These are phyloP conservation scores for Euplagia quadripunctaria DNA, from an alignment of 2,888 invertebrate genomes.

Conservation along the genomic window DNA sequence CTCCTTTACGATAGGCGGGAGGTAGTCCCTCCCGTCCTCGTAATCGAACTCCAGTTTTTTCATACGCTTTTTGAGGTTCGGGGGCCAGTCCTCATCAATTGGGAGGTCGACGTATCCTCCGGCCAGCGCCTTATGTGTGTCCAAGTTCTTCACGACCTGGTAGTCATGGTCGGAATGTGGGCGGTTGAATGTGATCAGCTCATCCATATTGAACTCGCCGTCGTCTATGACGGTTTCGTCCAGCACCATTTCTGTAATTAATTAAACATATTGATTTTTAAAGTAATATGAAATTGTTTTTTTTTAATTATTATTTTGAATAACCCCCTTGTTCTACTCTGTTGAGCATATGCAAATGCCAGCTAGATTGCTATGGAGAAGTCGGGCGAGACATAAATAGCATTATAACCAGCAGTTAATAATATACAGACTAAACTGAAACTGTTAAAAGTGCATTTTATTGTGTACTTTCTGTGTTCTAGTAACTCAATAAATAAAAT, in stretches of 20 bases:
- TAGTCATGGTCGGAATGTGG: conserved; percentile 84
- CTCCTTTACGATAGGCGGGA: conserved; percentile 77
- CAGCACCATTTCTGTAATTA: conserved; percentile 73
- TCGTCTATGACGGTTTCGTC: conserved; percentile 86
- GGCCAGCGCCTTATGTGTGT: conserved; percentile 64
- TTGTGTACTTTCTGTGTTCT: background rate
- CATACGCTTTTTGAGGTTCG: conserved; percentile 82
- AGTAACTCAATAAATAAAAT: conserved; percentile 13
- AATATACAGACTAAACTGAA: background rate
- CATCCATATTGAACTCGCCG: conserved; percentile 88
- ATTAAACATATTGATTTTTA: background rate
- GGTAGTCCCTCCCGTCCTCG: conserved; percentile 76
- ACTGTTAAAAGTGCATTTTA: background rate
- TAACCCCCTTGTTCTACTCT: background rate
- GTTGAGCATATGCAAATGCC: background rate
- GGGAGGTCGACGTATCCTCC: conserved; percentile 87
- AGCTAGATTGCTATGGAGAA: background rate
- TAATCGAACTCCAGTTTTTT: conserved; percentile 80
- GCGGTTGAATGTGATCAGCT: conserved; percentile 87
- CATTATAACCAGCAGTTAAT: too few species aligned
- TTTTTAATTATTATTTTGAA: background rate
- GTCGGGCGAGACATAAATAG: too few species aligned
- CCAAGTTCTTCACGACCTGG: conserved; percentile 76
- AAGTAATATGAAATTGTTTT: background rate
- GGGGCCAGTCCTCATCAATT: conserved; percentile 88